Conservation (phyloP, 2,797 vertebrate species). For the Gambusia yucatana region DNA sequence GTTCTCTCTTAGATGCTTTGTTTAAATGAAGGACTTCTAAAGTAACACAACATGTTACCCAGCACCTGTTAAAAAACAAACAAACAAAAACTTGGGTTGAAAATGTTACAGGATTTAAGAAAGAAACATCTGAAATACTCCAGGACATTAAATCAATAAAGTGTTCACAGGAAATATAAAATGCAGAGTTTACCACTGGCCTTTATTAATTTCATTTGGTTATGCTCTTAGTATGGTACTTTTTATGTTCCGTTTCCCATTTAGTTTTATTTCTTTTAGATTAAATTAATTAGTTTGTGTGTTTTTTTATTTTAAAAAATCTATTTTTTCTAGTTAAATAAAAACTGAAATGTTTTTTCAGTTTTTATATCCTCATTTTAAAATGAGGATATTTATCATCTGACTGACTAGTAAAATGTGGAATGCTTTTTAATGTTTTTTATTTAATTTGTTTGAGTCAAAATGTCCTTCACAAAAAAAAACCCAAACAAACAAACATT, state of each 20-base stretch:
- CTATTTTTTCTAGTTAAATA: not conserved
- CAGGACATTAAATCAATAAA: not conserved
- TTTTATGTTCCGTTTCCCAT: not conserved
- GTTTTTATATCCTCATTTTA: not conserved
- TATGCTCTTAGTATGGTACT: not conserved
- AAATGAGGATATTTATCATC: not conserved
- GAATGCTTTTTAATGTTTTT: not conserved
- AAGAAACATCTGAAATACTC: too few species aligned
- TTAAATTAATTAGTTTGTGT: not conserved
- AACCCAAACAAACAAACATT: not conserved
- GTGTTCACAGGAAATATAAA: not conserved
- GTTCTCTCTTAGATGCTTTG: conserved; percentile 22
- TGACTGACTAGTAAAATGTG: not conserved
- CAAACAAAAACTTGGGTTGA: not conserved
- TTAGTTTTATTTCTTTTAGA: not conserved
- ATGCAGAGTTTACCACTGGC: not conserved
- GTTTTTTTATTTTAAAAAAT: not conserved
- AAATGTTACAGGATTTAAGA: not conserved
- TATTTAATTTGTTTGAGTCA: not conserved
- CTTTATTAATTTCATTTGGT: not conserved
- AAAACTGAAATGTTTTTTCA: not conserved
- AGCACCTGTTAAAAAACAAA: not conserved
- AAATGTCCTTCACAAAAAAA: not conserved
- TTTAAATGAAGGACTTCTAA: conserved; percentile 62
- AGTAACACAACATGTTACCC: conserved; percentile 15